Percentiles rank a stretch among this genome's conserved stretches.
Evolutionary conservation across 2,888 invertebrate genomes (phyloP).

Genomic region (Eristalis intricaria): DNA sequence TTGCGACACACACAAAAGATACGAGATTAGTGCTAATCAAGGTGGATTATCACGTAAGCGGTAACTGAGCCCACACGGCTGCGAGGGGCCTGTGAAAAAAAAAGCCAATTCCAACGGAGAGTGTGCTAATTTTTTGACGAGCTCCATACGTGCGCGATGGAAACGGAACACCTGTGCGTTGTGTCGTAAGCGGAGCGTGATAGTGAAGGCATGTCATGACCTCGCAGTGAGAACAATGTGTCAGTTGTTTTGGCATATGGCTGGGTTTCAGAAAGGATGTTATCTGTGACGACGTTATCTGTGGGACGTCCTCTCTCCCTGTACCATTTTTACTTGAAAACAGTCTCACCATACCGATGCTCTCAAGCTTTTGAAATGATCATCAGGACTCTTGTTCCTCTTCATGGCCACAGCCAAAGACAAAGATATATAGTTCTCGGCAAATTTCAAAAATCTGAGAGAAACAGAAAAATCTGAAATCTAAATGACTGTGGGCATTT

Average conservation of each 20-base stretch:
- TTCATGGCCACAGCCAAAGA: too few relatives aligned
- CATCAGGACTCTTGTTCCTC: too few relatives aligned
- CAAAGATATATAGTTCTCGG: too few relatives aligned
- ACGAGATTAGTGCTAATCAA: slow-evolving; percentile 63
- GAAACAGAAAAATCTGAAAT: too few relatives aligned
- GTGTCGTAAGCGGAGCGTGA: not conserved
- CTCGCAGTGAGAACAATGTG: not conserved
- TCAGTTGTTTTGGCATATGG: not conserved
- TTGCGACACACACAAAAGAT: slow-evolving; percentile 41
- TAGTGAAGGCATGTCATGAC: not conserved
- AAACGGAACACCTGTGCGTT: slow-evolving; percentile 34
- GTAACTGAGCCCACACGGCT: slow-evolving; percentile 65
- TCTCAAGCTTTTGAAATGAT: too few relatives aligned
- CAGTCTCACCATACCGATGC: too few relatives aligned
- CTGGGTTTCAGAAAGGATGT: not conserved
- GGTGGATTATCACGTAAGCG: slow-evolving; percentile 56
- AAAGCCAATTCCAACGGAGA: slow-evolving; percentile 21
- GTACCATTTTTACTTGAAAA: too few relatives aligned
- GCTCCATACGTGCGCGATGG: slow-evolving; percentile 15
- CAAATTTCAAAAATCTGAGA: too few relatives aligned
- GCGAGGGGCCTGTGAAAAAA: slow-evolving; percentile 20
- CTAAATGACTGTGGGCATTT: too few relatives aligned
- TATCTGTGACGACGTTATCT: too few relatives aligned
- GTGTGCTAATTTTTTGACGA: slow-evolving; percentile 56
- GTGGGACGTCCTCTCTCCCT: too few relatives aligned